Conservation (phyloP, 1,140 invertebrate species). For the Dendrolimus kikuchii region DNA sequence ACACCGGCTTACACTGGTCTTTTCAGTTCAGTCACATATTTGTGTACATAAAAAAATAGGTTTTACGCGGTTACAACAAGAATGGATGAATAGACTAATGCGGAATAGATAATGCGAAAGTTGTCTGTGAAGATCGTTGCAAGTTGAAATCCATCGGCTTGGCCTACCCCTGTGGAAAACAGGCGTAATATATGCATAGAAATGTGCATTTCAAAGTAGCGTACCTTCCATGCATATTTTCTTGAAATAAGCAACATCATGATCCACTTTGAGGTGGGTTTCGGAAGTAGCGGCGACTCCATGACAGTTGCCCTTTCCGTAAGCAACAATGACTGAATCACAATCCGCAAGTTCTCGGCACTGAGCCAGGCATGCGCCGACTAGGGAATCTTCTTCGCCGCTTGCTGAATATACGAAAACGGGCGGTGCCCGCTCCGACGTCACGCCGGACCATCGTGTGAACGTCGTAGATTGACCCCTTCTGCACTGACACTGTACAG, state of each 20-base stretch:
- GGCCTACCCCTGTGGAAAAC: too few species aligned
- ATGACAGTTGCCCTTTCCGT: constrained; percentile 48
- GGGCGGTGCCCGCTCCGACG: constrained; percentile 33
- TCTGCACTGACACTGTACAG: constrained; percentile 21
- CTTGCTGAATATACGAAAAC: constrained; percentile 60
- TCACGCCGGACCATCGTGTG: constrained; percentile 51
- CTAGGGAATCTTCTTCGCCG: constrained; percentile 50
- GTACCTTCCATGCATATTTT: constrained; percentile 58
- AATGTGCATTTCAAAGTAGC: constrained; percentile 9
- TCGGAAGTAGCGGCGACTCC: constrained; percentile 30
- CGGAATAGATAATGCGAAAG: too few species aligned
- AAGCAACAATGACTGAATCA: constrained; percentile 38
- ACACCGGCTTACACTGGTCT: too few species aligned
- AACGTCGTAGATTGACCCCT: constrained; percentile 28
- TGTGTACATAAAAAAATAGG: too few species aligned
- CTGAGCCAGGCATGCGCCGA: constrained; percentile 43
- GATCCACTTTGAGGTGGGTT: constrained; percentile 37
- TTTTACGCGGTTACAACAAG: too few species aligned
- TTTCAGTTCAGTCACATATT: too few species aligned
- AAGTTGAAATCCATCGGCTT: too few species aligned
- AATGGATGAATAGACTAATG: too few species aligned
- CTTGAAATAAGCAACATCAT: constrained; percentile 59
- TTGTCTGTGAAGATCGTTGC: too few species aligned
- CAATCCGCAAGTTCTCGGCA: constrained; percentile 52
- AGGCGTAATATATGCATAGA: not conserved